These are phyloP conservation scores for Trimorus sp. DNA, from an alignment of 2,888 invertebrate genomes.

Conservation along the genomic window DNA sequence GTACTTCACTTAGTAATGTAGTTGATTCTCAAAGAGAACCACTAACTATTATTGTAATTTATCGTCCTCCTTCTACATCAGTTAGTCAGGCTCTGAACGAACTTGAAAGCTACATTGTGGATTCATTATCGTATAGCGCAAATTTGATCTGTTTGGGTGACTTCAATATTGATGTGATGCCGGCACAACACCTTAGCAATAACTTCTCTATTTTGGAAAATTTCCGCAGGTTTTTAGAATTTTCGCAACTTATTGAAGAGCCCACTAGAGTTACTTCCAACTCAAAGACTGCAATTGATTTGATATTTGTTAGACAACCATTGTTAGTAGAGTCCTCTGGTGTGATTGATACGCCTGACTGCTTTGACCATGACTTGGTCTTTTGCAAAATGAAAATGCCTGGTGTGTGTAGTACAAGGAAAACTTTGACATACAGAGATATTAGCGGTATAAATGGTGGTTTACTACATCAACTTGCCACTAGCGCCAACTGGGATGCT, in stretches of 20 bases:
- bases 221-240: neutral
- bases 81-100: neutral
- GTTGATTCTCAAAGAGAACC: neutral
- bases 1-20: neutral
- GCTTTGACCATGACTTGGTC: too few relatives aligned
- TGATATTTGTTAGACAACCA: neutral
- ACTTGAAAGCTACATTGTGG: neutral
- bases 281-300: neutral
- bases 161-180: neutral
- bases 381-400: too few relatives aligned
- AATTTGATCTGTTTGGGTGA: neutral
- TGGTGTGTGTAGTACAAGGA: too few relatives aligned
- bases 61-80: neutral
- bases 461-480: too few relatives aligned
- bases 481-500: too few relatives aligned
- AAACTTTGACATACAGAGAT: too few relatives aligned
- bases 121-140: neutral
- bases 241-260: neutral
- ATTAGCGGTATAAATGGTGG: too few relatives aligned
- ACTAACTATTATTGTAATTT: neutral
- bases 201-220: neutral
- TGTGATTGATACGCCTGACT: too few relatives aligned
- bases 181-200: neutral
- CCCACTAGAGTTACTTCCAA: neutral
- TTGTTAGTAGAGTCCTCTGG: too few relatives aligned